Base-by-base conservation (phyloP, 2,113 vertebrate genomes). In the Pachyramphus minor region DNA sequence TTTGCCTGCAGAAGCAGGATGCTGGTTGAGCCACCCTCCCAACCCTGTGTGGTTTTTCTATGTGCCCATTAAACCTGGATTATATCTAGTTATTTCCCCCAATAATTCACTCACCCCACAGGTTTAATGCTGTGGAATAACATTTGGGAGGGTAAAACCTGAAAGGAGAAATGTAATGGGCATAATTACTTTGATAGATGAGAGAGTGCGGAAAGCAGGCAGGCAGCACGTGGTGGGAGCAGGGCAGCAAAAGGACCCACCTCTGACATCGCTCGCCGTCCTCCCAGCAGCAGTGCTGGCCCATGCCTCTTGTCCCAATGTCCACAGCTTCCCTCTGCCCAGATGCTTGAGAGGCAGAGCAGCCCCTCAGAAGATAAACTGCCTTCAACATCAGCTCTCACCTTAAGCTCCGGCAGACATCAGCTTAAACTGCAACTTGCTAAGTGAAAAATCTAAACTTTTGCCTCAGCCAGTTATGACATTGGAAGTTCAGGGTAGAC, bases 161-260 rank as follows among this genome's bases (percentile, higher is more conserved):
- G 90, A 93, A 67, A 94, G 89, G 49, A 96, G 86, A 94, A 94
- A 87, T 45, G 41, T 89, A 95, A 95, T 87, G 71, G 76, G 76
- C 35, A 59, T 92, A 84, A 95, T 94, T 96, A 93, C 69, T 74
- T 91, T 89, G 95, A 96, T 53, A 93, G 81, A 94, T 91, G 94
- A 93, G 50, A 90, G 60, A 1, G 15, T 77, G 82, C 62, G 76
- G 81, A 74, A 76, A 60, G 93, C 68, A 79, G 69, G 78, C 72
- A 69, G 45, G 79, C 52, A 94, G 92, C n/a, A 52, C 7, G 1
- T 19, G n/a, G 60, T 52, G 53, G 74, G 78, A 84, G 17, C 82
- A 87, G 76, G 52, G 63, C 73, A 78, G 73, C 44, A 53, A 56
- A 47, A 49, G 55, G 4, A 0, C 41, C 68, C 39, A 30, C 37